Evolutionary conservation across 2,113 vertebrate species (phyloP), one percentile per base, ranked within the genome.

Genomic region (Podocnemis expansa): DNA sequence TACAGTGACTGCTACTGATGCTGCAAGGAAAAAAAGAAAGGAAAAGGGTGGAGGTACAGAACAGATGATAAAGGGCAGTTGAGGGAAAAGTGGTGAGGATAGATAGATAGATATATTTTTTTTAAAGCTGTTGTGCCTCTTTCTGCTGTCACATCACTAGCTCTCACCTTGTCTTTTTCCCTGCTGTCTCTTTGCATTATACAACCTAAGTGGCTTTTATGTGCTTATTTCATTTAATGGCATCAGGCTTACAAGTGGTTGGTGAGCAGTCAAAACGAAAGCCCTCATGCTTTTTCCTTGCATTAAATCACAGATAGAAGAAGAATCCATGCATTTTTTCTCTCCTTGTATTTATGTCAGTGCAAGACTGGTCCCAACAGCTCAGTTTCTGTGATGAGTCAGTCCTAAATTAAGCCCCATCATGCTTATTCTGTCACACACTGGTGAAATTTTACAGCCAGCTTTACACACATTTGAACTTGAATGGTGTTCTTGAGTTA

Each of bases 201-300:
- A 87, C 54, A 75, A 2, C 87, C 96, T 78, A n/a, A 97, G 96
- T 97, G 96, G 91, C 96, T 97, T 94, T 97, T 95, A 89, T 84
- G 93, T 85, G 29, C 89, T 96, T 82, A 89, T 97, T 97, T 93
- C 87, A 92, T 96, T 88, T 91, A 84, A 97, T 91, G 91, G 92
- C 93, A 95, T 90, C 95, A 84, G 89, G 14, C 93, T 38, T 93
- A 84, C 94, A 97, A 97, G 97, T 97, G 97, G 89, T 85, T 94
- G 63, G 63, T 70, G 93, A 94, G 76, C 82, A 89, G 95, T 94
- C 94, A 87, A 94, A 96, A 90, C 91, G 95, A 97, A 29, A 96
- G 95, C 95, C 80, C 73, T 8, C 88, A 6, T 60, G 7, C 21
- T 27, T 17, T 31, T 13, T 88, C 88, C 31, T 45, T 49, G 6